phyloP scores from a whole-genome alignment of 2,888 invertebrate species.

The Sinohyriopsis cumingii region DNA sequence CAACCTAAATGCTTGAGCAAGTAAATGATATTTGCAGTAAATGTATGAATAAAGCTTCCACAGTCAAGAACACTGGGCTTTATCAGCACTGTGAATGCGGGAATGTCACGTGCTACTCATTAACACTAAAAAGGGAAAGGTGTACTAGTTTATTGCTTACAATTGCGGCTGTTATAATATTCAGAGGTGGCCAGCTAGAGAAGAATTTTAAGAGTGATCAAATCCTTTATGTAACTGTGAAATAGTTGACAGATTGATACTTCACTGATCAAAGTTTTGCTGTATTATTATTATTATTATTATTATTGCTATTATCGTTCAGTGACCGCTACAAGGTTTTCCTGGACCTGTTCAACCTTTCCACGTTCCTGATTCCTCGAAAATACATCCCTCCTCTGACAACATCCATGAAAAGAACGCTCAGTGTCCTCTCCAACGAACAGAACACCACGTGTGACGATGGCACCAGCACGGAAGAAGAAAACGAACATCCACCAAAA shows the following conservation, averaged over 20 bases:
- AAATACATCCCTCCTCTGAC: conserved; percentile 91
- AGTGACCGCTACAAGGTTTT: conserved; percentile 99
- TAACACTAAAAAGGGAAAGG: no score
- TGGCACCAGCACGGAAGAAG: no score
- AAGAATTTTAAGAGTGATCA: no score
- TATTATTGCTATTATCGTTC: conserved; percentile 55
- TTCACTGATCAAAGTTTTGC: background rate
- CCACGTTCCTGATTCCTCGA: conserved; percentile 95
- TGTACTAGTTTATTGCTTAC: background rate
- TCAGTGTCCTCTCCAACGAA: conserved; percentile 70
- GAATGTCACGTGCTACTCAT: background rate
- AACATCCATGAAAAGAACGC: conserved; percentile 84
- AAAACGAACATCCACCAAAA: background rate
- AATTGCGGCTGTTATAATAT: background rate
- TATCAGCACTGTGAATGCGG: no score
- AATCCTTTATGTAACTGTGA: no score
- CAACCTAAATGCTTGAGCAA: background rate
- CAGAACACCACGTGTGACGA: conserved; percentile 10
- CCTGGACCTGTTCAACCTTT: conserved; percentile 95
- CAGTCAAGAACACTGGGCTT: background rate
- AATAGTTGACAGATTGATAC: background rate
- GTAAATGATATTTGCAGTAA: background rate
- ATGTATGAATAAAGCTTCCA: background rate
- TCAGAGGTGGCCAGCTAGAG: no score
- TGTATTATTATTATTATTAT: background rate